A percentile compares a stretch with the other conserved stretches of the same genome.
These are phyloP conservation scores for Phenganax stokvisi DNA, from an alignment of 92 coral and sea anemone genomes.

Conservation along the genomic window DNA sequence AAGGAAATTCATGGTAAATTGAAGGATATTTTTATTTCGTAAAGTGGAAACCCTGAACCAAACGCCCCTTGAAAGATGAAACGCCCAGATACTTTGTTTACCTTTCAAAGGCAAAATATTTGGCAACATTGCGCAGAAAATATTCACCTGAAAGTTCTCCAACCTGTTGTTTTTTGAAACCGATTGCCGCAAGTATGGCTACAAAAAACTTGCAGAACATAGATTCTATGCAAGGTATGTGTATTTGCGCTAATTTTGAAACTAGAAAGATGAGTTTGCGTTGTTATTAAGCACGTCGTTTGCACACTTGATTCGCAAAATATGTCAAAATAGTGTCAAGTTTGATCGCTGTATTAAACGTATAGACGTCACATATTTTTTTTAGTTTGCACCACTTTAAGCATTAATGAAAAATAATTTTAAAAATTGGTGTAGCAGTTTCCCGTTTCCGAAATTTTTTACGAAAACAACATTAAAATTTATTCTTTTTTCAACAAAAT, in stretches of 20 bases:
- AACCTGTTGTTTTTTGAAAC: neutral
- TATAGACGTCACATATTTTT: no score
- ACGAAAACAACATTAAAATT: no score
- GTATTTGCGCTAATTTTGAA: neutral
- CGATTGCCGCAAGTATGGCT: slow-evolving; percentile 11
- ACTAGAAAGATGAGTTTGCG: neutral
- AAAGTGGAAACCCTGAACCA: no score
- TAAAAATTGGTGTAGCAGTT: no score
- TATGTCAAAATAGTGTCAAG: neutral
- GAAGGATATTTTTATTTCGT: no score
- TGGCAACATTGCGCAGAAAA: slow-evolving; percentile 17
- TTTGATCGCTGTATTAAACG: neutral
- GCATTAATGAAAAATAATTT: no score
- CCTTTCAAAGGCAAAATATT: neutral
- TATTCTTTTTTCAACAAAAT: no score
- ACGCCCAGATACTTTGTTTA: neutral
- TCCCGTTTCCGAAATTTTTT: no score
- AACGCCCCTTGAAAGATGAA: no score
- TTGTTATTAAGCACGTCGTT: neutral
- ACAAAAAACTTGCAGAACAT: slow-evolving; percentile 18
- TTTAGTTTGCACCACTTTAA: no score
- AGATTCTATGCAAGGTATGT: slow-evolving; percentile 1
- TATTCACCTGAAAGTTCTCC: neutral
- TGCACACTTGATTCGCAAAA: neutral
- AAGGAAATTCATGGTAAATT: no score